Base-by-base conservation (phyloP, 2,888 invertebrate species). In the Drosophila affinis region DNA sequence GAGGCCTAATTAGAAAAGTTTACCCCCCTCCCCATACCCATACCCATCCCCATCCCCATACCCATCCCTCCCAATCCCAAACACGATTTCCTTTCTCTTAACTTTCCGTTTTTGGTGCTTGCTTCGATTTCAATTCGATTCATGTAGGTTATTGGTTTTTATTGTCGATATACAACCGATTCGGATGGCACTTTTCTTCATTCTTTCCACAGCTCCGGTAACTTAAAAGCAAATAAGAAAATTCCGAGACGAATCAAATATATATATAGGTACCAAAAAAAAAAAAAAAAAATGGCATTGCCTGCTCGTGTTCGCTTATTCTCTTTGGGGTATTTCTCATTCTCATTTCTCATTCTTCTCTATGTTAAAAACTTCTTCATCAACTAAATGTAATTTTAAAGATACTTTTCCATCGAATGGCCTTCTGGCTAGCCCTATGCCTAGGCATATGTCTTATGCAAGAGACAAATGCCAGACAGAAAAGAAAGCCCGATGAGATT, bases 381-480 rank as follows among this genome's bases (percentile, higher is more conserved):
- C 85, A 84, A 84, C 89, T 87, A 88, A 84, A 88, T 87, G 67
- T 89, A 76, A 84, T 84, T 88, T 88, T 87, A 87, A 81, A 87
- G 83, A 84, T 84, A 84, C 85, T 87, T 84, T 70, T 59, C 69
- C 69, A 65, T 68, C 81, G 79, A 55, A 78, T 65, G 70, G 79
- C 65, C 24, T 53, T 27, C 18, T 68, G 80, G 83, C 84, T 73
- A 52, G 34, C 12, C 63, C 24, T 62, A 56, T n/a, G 39, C 21
- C 87, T 88, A 83, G 87, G 72, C 84, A 75, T 65, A 69, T 72
- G 83, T 72, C 69, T 72, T 21, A 18, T 14, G 24, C 24, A 72
- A 72, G 70, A 82, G 84, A 88, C 77, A 82, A 52, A 39, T 73
- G 62, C 71, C 60, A 68, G 71, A 29, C 18, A 59, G 14, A 51